These are phyloP conservation scores for Drosophila lacertosa DNA, from an alignment of 1,140 invertebrate genomes.

Conservation along the genomic window DNA sequence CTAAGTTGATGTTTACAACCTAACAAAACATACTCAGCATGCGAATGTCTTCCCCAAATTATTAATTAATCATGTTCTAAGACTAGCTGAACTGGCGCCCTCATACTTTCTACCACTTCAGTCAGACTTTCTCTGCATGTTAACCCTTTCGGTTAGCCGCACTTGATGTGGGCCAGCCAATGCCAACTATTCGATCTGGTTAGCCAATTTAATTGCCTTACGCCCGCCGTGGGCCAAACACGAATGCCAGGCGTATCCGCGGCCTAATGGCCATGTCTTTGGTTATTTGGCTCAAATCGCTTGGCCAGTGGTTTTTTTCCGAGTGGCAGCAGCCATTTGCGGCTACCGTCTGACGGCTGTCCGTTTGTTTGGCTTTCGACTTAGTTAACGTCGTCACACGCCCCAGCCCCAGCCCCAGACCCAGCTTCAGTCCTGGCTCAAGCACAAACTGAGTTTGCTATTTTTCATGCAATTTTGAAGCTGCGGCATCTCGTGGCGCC, in stretches of 20 bases:
- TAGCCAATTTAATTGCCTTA: slow-evolving; percentile 52
- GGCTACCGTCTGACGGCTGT: slow-evolving; percentile 79
- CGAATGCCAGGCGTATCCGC: slow-evolving; percentile 14
- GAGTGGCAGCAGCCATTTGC: slow-evolving; percentile 50
- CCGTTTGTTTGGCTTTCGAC: slow-evolving; percentile 76
- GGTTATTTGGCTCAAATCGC: slow-evolving; percentile 40
- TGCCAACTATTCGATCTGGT: slow-evolving; percentile 6
- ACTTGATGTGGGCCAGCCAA: slow-evolving; percentile 9
- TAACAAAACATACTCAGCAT: not conserved
- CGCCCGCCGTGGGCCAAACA: slow-evolving; percentile 40
- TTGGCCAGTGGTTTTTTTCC: slow-evolving; percentile 50
- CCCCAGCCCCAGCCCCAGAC: slow-evolving; percentile 18
- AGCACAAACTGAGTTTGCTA: not conserved
- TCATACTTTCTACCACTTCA: not conserved
- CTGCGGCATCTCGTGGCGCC: slow-evolving; percentile 70
- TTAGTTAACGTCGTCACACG: slow-evolving; percentile 63
- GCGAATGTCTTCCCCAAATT: not conserved
- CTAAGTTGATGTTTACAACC: not conserved
- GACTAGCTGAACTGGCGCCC: not conserved
- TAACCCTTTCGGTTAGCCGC: slow-evolving; percentile 1
- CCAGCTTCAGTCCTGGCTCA: too few relatives aligned
- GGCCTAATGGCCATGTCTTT: slow-evolving; percentile 45
- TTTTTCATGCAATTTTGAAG: slow-evolving; percentile 69
- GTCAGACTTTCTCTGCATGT: not conserved
- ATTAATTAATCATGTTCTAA: not conserved